Evolutionary conservation across 2,797 vertebrate genomes (phyloP).

Genomic region (Xiphophorus birchmanni): DNA sequence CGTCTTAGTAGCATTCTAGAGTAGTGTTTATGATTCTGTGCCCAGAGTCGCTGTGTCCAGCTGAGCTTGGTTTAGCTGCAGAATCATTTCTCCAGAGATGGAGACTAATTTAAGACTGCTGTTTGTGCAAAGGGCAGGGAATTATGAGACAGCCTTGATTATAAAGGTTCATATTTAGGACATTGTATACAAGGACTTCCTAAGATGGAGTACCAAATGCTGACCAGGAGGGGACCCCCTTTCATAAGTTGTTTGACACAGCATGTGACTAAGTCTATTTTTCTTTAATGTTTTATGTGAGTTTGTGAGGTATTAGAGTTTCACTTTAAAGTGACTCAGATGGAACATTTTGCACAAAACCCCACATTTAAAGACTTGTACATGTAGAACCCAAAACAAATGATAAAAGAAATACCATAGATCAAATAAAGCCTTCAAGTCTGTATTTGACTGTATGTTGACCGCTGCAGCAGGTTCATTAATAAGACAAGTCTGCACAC

Average conservation of each 20-base stretch:
- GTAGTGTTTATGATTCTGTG: neutral
- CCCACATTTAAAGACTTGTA: neutral
- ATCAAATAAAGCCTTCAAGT: slow-evolving; percentile 7
- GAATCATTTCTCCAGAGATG: neutral
- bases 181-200: neutral
- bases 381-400: neutral
- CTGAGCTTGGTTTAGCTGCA: too few species aligned
- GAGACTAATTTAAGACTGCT: neutral
- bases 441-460: slow-evolving; percentile 24
- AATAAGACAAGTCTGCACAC: slow-evolving; percentile 71
- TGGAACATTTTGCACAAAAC: neutral
- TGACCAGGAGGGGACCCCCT: slow-evolving; percentile 71
- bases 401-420: neutral
- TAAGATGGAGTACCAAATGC: slow-evolving; percentile 32
- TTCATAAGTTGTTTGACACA: slow-evolving; percentile 28
- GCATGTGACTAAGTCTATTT: neutral
- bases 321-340: neutral
- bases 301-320: neutral
- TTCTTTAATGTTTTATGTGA: neutral
- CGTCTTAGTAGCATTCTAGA: neutral
- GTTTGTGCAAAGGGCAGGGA: neutral
- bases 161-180: neutral
- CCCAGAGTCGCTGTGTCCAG: too few species aligned
- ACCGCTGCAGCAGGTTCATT: slow-evolving; percentile 50
- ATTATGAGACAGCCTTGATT: neutral